Base-by-base conservation (phyloP, 2,113 vertebrate species). In the Nerophis lumbriciformis region DNA sequence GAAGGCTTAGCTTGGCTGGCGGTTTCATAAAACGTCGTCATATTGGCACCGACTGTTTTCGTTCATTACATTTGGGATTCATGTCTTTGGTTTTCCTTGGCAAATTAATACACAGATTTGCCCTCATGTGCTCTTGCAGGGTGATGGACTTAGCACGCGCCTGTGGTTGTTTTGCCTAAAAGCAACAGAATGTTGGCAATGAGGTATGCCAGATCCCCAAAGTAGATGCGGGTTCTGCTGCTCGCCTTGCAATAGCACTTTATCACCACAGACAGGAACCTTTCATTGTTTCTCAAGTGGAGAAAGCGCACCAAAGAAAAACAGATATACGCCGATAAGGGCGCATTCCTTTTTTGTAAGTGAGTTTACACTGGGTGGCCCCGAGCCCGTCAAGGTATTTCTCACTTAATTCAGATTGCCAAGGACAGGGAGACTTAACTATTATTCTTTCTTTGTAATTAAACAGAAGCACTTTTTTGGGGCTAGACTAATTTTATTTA, bases 181-280 rank as follows among this genome's bases (percentile, higher is more conserved):
- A 63, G 73, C 75, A 78, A 71, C 65, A 79, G 55, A 84, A 72
- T 77, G 64, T 62, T 42, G 67, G 82, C 79, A 81, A 81, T 85
- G 83, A 83, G 63, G 72, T 79, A 77, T 78, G 76, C 82, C 77
- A 73, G 80, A 85, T 82, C 69, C 65, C 59, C 51, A 61, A 56
- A 81, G 78, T 78, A 77, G 75, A 80, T 80, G 44, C 52, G 76
- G 62, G 16, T 63, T 56, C 49, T 74, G 65, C 66, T 68, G 60
- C 72, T 70, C 66, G 61, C 51, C 57, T 75, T 57, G 52, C 59
- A 61, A 53, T 53, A 67, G 44, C 61, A 56, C 65, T 78, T 74
- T 63, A 42, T 65, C 65, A 61, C 19, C 66, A 70, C 58, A 65
- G 82, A 81, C 72, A 70, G 61, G 50, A 71, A 53, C 50, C 52